Base-by-base conservation (phyloP, 2,797 vertebrate species). In the Merluccius polli region DNA sequence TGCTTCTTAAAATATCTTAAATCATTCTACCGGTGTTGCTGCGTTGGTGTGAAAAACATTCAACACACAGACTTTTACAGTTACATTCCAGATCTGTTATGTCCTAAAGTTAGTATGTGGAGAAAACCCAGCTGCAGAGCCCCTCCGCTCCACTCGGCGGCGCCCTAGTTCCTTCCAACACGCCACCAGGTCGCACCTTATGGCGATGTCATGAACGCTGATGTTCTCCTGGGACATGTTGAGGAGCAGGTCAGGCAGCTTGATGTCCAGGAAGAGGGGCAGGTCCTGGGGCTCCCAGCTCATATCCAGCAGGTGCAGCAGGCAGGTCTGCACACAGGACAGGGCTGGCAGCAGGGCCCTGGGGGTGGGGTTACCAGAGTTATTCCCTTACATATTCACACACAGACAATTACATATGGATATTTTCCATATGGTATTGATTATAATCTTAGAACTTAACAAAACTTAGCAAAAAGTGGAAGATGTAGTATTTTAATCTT, bases 191-290 rank as follows among this genome's bases (percentile, higher is more conserved):
- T 12, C 91, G 91, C 91, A 99, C 97, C 97, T 96, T 81, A 98
- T 96, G 77, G 95, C 92, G 21, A 95, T 96, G 88, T 98, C 97
- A 24, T 99, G 96, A 44, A 95, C 92, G 4, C 97, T 98, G 87
- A 99, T 99, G 90, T 99, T 99, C 90, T 99, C 97, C 77, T 96
- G 96, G 0, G 97, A 97, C 88, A 98, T 97, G 65, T 90, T 92
- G 89, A 99, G 94, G 36, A 99, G 94, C 0, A 99, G 94, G 29
- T 95, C 95, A 0, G 98, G 96, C 52, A 99, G 92, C 76, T 94
- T 95, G 83, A 99, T 97, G 65, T 93, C 91, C 67, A 94, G 87
- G 87, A 99, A 98, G 84, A 99, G 97, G 73, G 93, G 83, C 9
- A 99, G 95, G 83, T 99, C 97, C 0, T 93, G 92, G 0, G 95